Conservation (phyloP, 2,888 invertebrate species). For the Exocentrus adspersus region DNA sequence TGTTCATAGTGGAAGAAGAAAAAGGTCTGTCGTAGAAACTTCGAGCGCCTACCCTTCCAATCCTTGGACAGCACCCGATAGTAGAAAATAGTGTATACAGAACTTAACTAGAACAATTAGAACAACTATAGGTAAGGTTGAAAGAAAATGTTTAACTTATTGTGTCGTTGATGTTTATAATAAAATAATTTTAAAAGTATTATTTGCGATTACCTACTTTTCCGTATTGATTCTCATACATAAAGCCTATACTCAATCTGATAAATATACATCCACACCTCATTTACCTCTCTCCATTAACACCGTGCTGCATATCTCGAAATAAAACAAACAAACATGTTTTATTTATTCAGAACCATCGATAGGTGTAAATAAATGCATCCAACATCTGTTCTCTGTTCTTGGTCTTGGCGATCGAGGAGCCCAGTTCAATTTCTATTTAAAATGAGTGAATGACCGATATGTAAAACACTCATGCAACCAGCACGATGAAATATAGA, state of each 20-base stretch:
- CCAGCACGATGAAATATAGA: neutral
- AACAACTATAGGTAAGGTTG: too few species aligned
- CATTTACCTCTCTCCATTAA: neutral
- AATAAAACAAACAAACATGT: neutral
- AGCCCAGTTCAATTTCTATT: conserved; percentile 13
- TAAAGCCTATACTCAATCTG: too few species aligned
- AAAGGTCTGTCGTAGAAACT: conserved; percentile 56
- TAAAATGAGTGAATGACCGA: conserved; percentile 23
- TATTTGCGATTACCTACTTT: too few species aligned
- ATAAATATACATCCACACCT: neutral
- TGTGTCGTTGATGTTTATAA: neutral
- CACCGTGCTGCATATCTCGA: neutral
- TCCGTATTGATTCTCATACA: too few species aligned
- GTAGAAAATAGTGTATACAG: neutral
- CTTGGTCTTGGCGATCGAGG: conserved; percentile 10
- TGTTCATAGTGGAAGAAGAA: conserved; percentile 69
- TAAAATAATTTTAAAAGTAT: too few species aligned
- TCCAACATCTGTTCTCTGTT: conserved; percentile 20
- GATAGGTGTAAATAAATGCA: conserved; percentile 7
- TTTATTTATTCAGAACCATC: conserved; percentile 18
- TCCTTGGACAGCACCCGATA: conserved; percentile 2
- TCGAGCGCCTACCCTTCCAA: neutral
- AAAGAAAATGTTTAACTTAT: conserved; percentile 1
- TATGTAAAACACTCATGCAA: conserved; percentile 11
- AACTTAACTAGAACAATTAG: neutral